These are phyloP conservation scores for Scylla paramamosain DNA, from an alignment of 1,140 invertebrate species.

Conservation along the genomic window DNA sequence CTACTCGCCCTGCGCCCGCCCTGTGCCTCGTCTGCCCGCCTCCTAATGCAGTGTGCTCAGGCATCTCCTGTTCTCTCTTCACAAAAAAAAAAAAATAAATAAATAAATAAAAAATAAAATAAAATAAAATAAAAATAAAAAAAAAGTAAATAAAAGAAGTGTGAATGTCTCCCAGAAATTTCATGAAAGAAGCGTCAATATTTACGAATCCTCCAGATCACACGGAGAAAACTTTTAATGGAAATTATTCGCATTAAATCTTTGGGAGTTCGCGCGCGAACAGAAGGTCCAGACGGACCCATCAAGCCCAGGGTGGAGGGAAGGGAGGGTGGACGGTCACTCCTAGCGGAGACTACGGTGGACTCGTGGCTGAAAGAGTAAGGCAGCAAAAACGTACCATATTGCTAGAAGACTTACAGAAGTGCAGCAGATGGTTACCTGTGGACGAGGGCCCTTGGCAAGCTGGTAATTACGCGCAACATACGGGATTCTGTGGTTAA, in stretches of 20 bases:
- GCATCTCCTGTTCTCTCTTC: neutral
- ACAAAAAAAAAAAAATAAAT: neutral
- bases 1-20: neutral
- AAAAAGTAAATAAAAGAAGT: neutral
- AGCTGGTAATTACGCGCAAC: neutral
- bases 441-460: neutral
- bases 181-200: neutral
- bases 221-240: neutral
- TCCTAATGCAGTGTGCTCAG: neutral
- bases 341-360: neutral
- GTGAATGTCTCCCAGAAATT: neutral
- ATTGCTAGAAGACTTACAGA: neutral
- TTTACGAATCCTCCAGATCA: neutral
- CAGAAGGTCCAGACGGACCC: neutral
- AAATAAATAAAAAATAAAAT: neutral
- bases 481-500: neutral
- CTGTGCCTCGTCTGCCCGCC: neutral
- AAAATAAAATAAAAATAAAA: neutral
- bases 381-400: neutral
- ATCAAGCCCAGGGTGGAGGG: neutral
- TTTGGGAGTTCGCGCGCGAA: neutral
- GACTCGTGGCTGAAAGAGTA: neutral
- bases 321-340: neutral
- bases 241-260: neutral
- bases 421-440: neutral